Percentiles rank a stretch among this genome's conserved stretches.
Conservation (phyloP, 2,113 vertebrate species). For the Lipotes vexillifer region DNA sequence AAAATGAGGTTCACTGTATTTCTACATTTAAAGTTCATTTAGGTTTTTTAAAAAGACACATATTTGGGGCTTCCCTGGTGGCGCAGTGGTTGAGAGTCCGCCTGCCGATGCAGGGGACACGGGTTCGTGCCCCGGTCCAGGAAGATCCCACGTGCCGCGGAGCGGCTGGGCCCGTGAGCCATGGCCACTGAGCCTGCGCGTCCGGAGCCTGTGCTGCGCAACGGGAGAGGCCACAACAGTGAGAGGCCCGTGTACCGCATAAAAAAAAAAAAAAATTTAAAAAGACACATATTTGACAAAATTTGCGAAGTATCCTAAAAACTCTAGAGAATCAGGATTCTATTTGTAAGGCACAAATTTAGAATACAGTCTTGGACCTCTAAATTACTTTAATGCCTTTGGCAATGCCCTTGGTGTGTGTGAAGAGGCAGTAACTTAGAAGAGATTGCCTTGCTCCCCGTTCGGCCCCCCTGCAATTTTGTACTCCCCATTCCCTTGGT, state of each 20-base stretch:
- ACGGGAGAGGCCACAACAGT: too few relatives aligned
- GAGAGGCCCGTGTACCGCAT: too few relatives aligned
- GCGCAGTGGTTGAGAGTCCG: too few relatives aligned
- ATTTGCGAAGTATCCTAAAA: not conserved
- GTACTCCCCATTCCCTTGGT: not conserved
- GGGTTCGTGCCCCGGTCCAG: too few relatives aligned
- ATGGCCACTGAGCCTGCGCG: too few relatives aligned
- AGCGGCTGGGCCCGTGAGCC: too few relatives aligned
- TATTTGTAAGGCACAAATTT: not conserved
- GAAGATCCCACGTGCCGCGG: too few relatives aligned
- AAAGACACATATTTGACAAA: not conserved
- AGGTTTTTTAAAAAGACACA: not conserved
- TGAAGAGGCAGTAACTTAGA: not conserved
- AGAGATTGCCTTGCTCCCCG: not conserved
- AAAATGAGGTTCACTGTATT: slow-evolving; percentile 32
- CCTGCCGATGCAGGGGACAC: too few relatives aligned
- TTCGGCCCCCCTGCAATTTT: not conserved
- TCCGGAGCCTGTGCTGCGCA: too few relatives aligned
- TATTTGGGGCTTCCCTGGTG: not conserved
- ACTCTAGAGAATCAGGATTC: not conserved
- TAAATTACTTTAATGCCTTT: not conserved
- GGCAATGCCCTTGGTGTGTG: not conserved
- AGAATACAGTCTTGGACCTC: not conserved
- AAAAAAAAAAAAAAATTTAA: too few relatives aligned
- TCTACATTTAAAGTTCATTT: slow-evolving; percentile 26